These are phyloP conservation scores for Drosophila nigrodunni DNA, from an alignment of 1,140 invertebrate genomes.

Conservation along the genomic window DNA sequence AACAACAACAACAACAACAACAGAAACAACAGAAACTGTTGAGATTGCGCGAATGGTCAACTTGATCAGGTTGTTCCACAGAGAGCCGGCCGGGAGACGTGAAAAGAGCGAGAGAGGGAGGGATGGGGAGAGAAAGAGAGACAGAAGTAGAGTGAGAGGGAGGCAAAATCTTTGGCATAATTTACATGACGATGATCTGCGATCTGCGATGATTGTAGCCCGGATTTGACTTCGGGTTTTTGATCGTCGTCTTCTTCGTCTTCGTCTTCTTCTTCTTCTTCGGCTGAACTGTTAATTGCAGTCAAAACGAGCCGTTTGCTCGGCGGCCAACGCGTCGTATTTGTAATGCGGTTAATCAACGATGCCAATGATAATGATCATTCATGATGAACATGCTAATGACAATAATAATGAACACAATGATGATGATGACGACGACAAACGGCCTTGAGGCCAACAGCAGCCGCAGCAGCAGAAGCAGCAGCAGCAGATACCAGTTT, in stretches of 20 bases:
- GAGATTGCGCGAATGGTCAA: slow-evolving; percentile 45
- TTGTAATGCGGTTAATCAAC: slow-evolving; percentile 79
- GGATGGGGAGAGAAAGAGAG: background rate
- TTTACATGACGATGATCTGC: slow-evolving; percentile 52
- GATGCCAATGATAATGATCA: slow-evolving; percentile 32
- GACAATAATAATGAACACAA: slow-evolving; percentile 14
- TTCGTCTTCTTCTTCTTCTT: background rate
- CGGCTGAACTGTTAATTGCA: slow-evolving; percentile 78
- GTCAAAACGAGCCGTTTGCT: slow-evolving; percentile 40
- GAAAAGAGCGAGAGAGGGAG: background rate
- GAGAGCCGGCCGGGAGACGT: background rate
- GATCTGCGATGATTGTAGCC: slow-evolving; percentile 28
- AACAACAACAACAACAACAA: slow-evolving; percentile 29
- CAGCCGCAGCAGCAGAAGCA: slow-evolving; percentile 29
- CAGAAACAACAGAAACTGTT: slow-evolving; percentile 3
- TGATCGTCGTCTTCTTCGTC: slow-evolving; percentile 9
- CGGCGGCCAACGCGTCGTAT: slow-evolving; percentile 70
- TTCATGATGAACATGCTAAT: slow-evolving; percentile 27
- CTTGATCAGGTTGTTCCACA: slow-evolving; percentile 23
- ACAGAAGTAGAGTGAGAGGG: slow-evolving; percentile 7
- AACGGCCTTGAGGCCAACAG: slow-evolving; percentile 78
- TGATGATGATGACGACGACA: slow-evolving; percentile 34
- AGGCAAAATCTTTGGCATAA: slow-evolving; percentile 57
- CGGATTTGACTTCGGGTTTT: slow-evolving; percentile 30
- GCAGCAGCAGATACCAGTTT: slow-evolving; percentile 64